Evolutionary conservation across 2,113 vertebrate species (phyloP).

Genomic region (Aramus guarauna): DNA sequence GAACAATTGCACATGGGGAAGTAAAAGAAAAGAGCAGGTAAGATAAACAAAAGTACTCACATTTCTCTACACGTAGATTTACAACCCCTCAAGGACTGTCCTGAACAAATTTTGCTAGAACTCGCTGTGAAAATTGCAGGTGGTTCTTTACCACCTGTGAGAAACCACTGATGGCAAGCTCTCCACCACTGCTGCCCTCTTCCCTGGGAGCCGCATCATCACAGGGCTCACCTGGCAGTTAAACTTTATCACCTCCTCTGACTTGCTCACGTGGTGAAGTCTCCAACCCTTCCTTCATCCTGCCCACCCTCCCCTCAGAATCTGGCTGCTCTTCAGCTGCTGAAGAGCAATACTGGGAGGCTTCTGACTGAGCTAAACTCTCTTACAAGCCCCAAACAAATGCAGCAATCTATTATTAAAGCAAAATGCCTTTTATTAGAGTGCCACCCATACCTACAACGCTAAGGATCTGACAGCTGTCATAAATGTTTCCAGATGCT

Average conservation of each 20-base stretch:
- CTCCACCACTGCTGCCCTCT: not conserved
- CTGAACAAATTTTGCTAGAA: not conserved
- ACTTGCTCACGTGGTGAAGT: not conserved
- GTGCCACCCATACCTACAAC: not conserved
- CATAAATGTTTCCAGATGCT: not conserved
- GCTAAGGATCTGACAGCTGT: not conserved
- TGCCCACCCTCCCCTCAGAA: not conserved
- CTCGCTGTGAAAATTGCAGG: not conserved
- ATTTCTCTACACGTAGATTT: not conserved
- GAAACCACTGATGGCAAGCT: not conserved
- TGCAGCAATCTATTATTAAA: not conserved
- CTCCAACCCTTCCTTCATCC: not conserved
- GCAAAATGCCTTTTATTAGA: not conserved
- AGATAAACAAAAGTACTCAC: not conserved
- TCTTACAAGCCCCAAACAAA: not conserved
- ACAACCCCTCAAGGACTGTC: not conserved
- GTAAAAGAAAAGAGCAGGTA: not conserved
- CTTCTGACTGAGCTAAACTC: not conserved
- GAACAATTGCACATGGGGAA: not conserved
- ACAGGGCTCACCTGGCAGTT: not conserved
- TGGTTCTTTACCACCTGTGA: not conserved
- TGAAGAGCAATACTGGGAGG: not conserved
- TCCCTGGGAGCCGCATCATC: not conserved
- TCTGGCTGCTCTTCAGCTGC: not conserved
- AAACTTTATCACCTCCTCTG: not conserved